Evolutionary conservation across 1,140 invertebrate genomes (phyloP).

Genomic region (Sitophilus oryzae): DNA sequence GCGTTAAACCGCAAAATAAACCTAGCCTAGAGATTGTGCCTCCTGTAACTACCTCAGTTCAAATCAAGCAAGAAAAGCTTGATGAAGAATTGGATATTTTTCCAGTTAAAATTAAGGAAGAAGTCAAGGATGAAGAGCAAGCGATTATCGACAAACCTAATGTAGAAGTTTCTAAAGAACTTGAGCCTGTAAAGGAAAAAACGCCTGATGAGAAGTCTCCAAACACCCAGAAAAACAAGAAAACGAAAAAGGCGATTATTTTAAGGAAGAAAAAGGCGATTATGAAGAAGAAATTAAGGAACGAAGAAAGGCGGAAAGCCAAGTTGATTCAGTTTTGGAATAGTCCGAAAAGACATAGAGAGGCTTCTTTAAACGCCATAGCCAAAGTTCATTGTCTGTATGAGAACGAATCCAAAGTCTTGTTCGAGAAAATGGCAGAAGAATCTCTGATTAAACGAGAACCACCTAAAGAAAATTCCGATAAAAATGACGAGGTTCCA

Average conservation of each 20-base stretch:
- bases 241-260: constrained; percentile 26
- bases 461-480: constrained; percentile 29
- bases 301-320: constrained; percentile 41
- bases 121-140: not conserved
- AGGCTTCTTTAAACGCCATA: constrained; percentile 81
- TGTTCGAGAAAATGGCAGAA: constrained; percentile 49
- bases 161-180: too few relatives aligned
- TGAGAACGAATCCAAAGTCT: constrained; percentile 76
- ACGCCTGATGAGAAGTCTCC: too few relatives aligned
- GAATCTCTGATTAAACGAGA: constrained; percentile 33
- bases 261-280: constrained; percentile 33
- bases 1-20: not conserved
- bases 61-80: not conserved
- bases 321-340: constrained; percentile 55
- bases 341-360: constrained; percentile 72
- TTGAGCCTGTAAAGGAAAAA: too few relatives aligned
- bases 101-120: not conserved
- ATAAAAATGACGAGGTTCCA: constrained; percentile 19
- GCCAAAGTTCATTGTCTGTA: constrained; percentile 90
- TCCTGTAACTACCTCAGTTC: not conserved
- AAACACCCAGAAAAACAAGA: not conserved
- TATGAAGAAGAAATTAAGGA: constrained; percentile 18
- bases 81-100: not conserved
- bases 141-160: too few relatives aligned
- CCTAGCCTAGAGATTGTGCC: not conserved